phyloP scores from a whole-genome alignment of 2,797 vertebrate species.

The Synanceia verrucosa region DNA sequence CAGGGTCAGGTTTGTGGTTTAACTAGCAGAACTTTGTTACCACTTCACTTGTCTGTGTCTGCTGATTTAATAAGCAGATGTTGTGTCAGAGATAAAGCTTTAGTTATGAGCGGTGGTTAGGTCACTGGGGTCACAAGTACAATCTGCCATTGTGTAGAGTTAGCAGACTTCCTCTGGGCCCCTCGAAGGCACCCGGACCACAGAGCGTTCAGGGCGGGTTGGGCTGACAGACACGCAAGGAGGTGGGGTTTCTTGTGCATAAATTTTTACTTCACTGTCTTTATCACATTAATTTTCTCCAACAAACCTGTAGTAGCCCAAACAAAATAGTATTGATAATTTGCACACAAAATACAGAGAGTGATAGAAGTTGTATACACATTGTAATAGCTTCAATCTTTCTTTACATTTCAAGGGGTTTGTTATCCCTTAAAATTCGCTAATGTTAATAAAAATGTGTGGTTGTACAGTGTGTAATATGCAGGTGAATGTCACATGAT shows the following conservation, averaged over 20 bases:
- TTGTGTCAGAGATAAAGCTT: slow-evolving; percentile 67
- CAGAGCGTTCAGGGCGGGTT: slow-evolving; percentile 7
- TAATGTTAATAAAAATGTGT: not conserved
- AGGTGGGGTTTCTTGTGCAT: no score
- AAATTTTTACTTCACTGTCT: not conserved
- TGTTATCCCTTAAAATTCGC: not conserved
- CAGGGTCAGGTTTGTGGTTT: not conserved
- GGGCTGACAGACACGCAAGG: not conserved
- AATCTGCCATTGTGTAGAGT: slow-evolving; percentile 67
- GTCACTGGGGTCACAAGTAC: slow-evolving; percentile 51
- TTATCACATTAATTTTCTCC: not conserved
- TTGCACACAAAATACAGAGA: not conserved
- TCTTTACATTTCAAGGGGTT: not conserved
- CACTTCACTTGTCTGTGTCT: slow-evolving; percentile 21
- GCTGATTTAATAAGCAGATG: slow-evolving; percentile 58
- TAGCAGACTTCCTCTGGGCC: slow-evolving; percentile 73
- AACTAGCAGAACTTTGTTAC: slow-evolving; percentile 10
- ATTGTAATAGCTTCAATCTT: not conserved
- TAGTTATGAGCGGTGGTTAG: slow-evolving; percentile 41
- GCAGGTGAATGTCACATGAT: not conserved
- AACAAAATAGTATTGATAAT: not conserved
- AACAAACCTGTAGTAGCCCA: not conserved
- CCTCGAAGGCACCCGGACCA: slow-evolving; percentile 38
- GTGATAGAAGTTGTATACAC: not conserved
- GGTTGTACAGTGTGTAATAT: not conserved